A percentile compares a stretch with the other conserved stretches of the same genome.
These are phyloP conservation scores for Rhabditoides inermis DNA, from an alignment of 2,888 invertebrate genomes.

Conservation along the genomic window DNA sequence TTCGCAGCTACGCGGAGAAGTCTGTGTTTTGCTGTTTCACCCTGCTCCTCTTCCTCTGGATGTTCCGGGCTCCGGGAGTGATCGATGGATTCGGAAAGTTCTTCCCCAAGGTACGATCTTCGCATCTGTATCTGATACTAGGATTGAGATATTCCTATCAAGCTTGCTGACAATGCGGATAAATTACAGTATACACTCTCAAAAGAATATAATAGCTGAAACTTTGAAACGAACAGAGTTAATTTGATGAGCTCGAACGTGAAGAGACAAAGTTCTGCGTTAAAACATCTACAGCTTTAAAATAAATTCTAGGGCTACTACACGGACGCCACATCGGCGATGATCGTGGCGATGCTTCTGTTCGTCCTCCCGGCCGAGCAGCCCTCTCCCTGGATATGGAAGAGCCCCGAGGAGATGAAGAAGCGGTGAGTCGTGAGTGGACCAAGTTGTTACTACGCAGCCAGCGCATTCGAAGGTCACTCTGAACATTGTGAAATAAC, in stretches of 20 bases:
- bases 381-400: constrained; percentile 54
- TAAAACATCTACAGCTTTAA: no score
- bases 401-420: not conserved
- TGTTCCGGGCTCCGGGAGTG: constrained; percentile 79
- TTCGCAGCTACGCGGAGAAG: constrained; percentile 35
- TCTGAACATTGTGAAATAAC: no score
- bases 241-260: no score
- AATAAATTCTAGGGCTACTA: no score
- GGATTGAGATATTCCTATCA: not conserved
- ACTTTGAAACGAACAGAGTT: not conserved
- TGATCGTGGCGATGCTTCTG: constrained; percentile 72
- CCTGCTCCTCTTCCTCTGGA: constrained; percentile 75
- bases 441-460: no score
- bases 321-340: constrained; percentile 61
- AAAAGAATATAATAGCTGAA: no score
- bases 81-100: constrained; percentile 72
- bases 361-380: constrained; percentile 72
- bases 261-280: no score
- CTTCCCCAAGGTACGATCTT: constrained; percentile 33
- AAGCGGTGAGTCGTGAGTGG: not conserved
- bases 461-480: no score
- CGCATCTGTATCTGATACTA: not conserved
- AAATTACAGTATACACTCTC: not conserved
- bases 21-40: constrained; percentile 60
- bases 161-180: not conserved